A percentile compares a stretch with the other conserved stretches of the same genome.
Conservation (phyloP, 2,113 vertebrate species). For the Azemiops feae region DNA sequence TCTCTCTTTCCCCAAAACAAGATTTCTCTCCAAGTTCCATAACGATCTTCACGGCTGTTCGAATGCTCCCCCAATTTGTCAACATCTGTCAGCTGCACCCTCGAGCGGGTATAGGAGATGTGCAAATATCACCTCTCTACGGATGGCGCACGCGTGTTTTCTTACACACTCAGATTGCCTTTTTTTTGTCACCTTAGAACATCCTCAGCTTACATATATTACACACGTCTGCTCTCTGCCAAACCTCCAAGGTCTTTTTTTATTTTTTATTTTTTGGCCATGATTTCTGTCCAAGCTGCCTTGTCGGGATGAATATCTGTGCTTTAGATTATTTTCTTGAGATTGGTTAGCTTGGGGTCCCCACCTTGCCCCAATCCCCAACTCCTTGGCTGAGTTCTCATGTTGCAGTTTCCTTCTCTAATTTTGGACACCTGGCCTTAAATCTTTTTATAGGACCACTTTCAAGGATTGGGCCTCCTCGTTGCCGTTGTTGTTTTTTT, state of each 20-base stretch:
- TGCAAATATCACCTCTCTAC: conserved; percentile 41
- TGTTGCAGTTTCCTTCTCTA: conserved; percentile 32
- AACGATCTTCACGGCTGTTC: conserved; percentile 59
- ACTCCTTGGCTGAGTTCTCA: conserved; percentile 33
- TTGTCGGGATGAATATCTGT: conserved; percentile 54
- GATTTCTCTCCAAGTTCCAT: conserved; percentile 23
- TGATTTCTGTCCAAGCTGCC: conserved; percentile 60
- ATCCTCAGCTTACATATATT: conserved; percentile 41
- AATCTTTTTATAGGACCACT: conserved; percentile 3
- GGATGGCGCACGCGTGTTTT: conserved; percentile 37
- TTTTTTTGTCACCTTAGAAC: conserved; percentile 44
- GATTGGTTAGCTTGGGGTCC: conserved; percentile 55
- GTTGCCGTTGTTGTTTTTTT: background rate
- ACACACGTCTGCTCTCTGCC: conserved; percentile 36
- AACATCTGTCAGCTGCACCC: conserved; percentile 50
- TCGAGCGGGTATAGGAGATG: background rate
- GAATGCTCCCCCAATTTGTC: conserved; percentile 63
- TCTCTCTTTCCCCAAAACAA: conserved; percentile 33
- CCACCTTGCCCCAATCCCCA: background rate
- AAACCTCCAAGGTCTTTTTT: conserved; percentile 43
- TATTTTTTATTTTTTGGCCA: conserved; percentile 31
- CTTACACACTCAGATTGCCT: conserved; percentile 4
- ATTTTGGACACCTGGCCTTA: conserved; percentile 33
- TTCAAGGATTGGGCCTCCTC: conserved; percentile 17
- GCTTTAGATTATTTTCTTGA: conserved; percentile 55